Base-by-base conservation (phyloP, 2,113 vertebrate species). In the Himantopus leucocephalus region DNA sequence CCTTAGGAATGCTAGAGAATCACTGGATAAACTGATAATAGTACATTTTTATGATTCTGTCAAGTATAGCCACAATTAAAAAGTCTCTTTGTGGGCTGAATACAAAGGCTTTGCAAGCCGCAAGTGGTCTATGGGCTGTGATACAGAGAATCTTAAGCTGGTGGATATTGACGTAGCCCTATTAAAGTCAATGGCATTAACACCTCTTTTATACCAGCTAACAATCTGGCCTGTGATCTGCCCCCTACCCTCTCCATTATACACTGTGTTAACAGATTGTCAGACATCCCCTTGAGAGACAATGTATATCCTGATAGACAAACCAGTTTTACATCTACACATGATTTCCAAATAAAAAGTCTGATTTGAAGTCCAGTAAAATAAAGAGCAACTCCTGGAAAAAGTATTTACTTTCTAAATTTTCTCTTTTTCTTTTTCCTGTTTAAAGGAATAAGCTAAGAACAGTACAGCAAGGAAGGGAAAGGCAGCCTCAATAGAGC, bases 131-230 rank as follows among this genome's bases (percentile, higher is more conserved):
- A 72, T 34, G 70, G 80, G n/a, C 86, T 92, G 91, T 48, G 74
- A 94, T 82, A 87, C 87, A 91, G 80, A 75, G 93, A 85, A 48
- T 78, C 95, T 84, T 96, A 95, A 96, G 85, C 91, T 92, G 92
- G 76, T 92, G 79, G 73, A 94, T 96, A 97, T 94, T 97, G 94
- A 94, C 60, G 63, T 94, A 92, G 94, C 62, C 90, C 85, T 87
- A 93, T 96, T 94, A 96, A 96, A 96, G 95, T 97, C 92, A 88
- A 93, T 91, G 77, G 91, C 66, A 93, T 92, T 97, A 97, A 92
- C 96, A 94, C 80, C 86, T 94, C 94, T 92, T 97, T 97, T 88
- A 94, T 88, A 91, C 79, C 41, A 78, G 83, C 91, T 94, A 96
- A 94, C 91, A 97, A 94, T 95, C 86, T 97, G 91, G 91, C 80